Conservation (phyloP, 1,140 invertebrate species). For the Mylabris phalerata region DNA sequence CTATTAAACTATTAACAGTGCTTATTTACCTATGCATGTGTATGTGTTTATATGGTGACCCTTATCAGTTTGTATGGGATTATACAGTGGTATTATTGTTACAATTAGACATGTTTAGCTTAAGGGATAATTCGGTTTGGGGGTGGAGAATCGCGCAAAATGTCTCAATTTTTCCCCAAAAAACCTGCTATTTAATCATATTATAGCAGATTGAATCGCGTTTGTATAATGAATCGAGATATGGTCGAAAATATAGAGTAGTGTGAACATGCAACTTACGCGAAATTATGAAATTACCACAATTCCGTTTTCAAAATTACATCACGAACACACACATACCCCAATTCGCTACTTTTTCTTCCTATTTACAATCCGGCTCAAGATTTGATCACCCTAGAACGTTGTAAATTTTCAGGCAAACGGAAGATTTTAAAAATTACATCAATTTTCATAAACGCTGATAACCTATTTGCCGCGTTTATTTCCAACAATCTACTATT, state of each 20-base stretch:
- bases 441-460: no score
- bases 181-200: neutral
- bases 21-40: slow-evolving; percentile 14
- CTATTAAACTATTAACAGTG: slow-evolving; percentile 19
- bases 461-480: no score
- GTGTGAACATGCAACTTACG: slow-evolving; percentile 16
- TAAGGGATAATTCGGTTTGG: no score
- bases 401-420: no score
- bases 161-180: slow-evolving; percentile 12
- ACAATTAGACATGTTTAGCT: no score
- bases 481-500: no score
- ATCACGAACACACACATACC: slow-evolving; percentile 19
- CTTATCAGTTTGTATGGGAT: no score
- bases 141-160: neutral
- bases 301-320: slow-evolving; percentile 11
- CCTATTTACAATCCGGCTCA: no score
- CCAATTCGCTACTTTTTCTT: neutral
- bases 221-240: slow-evolving; percentile 24
- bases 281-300: slow-evolving; percentile 22
- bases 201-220: slow-evolving; percentile 14
- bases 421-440: no score
- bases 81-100: no score
- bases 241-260: slow-evolving; percentile 13
- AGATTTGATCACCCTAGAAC: no score
- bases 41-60: neutral